Evolutionary conservation across 2,888 invertebrate genomes (phyloP).

Genomic region (Cistogaster globosa): DNA sequence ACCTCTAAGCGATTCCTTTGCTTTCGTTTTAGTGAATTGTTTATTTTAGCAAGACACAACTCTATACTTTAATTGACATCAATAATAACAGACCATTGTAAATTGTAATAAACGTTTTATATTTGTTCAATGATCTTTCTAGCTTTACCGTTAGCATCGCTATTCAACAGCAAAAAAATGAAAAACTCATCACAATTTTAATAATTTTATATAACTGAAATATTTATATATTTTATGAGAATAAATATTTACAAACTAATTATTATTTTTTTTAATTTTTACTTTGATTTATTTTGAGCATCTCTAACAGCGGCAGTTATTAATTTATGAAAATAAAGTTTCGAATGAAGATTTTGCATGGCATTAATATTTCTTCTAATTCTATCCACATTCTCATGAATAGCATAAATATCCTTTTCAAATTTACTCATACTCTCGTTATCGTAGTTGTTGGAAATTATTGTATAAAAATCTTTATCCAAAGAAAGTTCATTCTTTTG

Average conservation of each 20-base stretch:
- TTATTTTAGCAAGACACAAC: too few relatives aligned
- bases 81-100: too few relatives aligned
- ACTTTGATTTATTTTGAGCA: background rate
- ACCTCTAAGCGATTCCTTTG: too few relatives aligned
- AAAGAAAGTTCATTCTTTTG: background rate
- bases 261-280: background rate
- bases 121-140: too few relatives aligned
- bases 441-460: conserved; percentile 3
- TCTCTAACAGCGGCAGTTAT: conserved; percentile 19
- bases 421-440: conserved; percentile 23
- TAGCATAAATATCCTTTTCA: conserved; percentile 17
- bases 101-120: too few relatives aligned
- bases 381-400: conserved; percentile 9
- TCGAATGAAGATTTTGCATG: conserved; percentile 33
- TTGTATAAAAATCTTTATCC: conserved; percentile 20
- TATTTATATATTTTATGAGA: background rate
- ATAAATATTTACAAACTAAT: background rate
- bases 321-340: conserved; percentile 41
- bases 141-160: too few relatives aligned
- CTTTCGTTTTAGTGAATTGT: too few relatives aligned
- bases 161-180: too few relatives aligned
- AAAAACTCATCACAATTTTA: background rate
- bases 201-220: background rate
- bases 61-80: too few relatives aligned
- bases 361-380: conserved; percentile 30